Evolutionary conservation across 2,888 invertebrate species (phyloP), one percentile per base, ranked within the genome.

Genomic region (Torymus texanus): DNA sequence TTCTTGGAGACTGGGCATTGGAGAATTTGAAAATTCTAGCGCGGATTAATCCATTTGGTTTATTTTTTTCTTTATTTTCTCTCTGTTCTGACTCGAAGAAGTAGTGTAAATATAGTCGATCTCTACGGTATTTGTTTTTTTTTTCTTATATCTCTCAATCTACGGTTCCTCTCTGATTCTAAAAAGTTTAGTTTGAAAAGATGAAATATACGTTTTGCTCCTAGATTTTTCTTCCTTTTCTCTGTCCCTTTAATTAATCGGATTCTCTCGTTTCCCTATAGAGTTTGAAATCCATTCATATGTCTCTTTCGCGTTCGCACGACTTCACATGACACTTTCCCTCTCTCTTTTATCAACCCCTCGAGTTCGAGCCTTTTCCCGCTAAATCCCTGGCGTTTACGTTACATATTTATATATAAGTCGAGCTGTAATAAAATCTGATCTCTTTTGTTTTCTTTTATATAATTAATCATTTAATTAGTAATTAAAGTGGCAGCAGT

Each of bases 401-500:
- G 41, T 41, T 41, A 56, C 53, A 66, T 70, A 61, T 55, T n/a
- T 73, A 21, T 65, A 65, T 74, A 63, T 82, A 86, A 87, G 85
- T 88, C 87, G 86, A 87, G 85, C 87, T 88, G 85, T 89, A 88
- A 88, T 89, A 88, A 89, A 89, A 86, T 87, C 75, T 72, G 72
- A 78, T 81, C 81, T 63, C 66, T 61, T 41, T 70, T 68, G 51
- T 76, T 82, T 88, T 41, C 5, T 29, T 41, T 41, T 41, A 41
- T 41, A 86, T 86, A 86, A 87, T 88, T 87, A 86, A 85, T 85
- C 80, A 70, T 82, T 84, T 85, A 87, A 86, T 87, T 88, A 88
- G 86, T 89, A 74, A 79, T 76, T 66, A 79, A 79, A 89, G 88
- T 89, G 89, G 89, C 89, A 90, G 90, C 90, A 88, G 85, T 90